Conservation (phyloP, 2,113 vertebrate genomes). For the Hassar affinis region DNA sequence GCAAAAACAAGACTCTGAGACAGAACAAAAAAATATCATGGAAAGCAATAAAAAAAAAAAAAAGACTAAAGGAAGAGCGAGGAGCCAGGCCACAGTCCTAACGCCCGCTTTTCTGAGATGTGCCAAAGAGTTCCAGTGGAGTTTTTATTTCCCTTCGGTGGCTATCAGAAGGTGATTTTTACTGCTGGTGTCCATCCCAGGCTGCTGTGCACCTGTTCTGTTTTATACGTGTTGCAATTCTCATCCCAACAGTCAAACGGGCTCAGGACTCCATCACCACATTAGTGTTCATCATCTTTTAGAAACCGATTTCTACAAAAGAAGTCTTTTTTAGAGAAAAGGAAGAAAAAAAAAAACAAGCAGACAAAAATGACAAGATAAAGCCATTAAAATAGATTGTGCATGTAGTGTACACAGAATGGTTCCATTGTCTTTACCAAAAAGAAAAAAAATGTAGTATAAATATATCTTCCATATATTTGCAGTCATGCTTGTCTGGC, state of each 20-base stretch:
- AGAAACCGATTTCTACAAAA: slow-evolving; percentile 55
- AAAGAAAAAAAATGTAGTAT: slow-evolving; percentile 64
- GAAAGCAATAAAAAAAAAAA: neutral
- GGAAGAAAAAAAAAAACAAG: slow-evolving; percentile 57
- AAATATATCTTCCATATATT: slow-evolving; percentile 85
- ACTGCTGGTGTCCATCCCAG: slow-evolving; percentile 65
- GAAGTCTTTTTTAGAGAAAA: slow-evolving; percentile 61
- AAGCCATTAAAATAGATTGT: slow-evolving; percentile 70
- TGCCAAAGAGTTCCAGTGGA: slow-evolving; percentile 71
- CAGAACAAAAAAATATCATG: slow-evolving; percentile 7
- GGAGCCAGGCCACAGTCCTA: slow-evolving; percentile 45
- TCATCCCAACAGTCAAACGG: slow-evolving; percentile 35
- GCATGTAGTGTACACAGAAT: slow-evolving; percentile 62
- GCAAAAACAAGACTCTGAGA: slow-evolving; percentile 64
- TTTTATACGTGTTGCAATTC: slow-evolving; percentile 4
- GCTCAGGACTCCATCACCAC: slow-evolving; percentile 60
- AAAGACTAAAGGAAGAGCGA: slow-evolving; percentile 22
- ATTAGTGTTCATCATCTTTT: slow-evolving; percentile 35
- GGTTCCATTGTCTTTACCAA: slow-evolving; percentile 45
- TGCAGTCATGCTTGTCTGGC: slow-evolving; percentile 77
- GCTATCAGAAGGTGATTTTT: slow-evolving; percentile 47
- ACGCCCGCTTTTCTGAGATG: slow-evolving; percentile 77
- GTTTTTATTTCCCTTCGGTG: slow-evolving; percentile 62
- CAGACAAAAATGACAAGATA: slow-evolving; percentile 71
- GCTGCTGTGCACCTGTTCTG: slow-evolving; percentile 67